Evolutionary conservation across 2,888 invertebrate species (phyloP), one percentile per base, ranked within the genome.

Genomic region (Melanostoma mellinum): DNA sequence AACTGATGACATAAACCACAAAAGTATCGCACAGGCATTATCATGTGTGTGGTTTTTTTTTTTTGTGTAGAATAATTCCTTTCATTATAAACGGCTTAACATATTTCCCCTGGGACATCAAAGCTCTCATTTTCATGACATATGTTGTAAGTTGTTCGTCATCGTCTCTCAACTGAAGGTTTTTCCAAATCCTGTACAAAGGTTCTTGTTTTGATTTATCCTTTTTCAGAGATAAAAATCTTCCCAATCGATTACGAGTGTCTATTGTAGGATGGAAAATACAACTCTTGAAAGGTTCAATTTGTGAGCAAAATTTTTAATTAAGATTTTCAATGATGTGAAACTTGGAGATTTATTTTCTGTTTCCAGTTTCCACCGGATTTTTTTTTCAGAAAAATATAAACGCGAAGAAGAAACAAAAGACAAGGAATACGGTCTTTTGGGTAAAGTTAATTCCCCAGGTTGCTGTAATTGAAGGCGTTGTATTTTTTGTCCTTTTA

Each of bases 61-160:
- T 48, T 52, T 46, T 58, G 32, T 35, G 9, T 46, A 53, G 48
- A 71, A 75, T 80, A 74, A 71, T 72, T 85, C 76, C 85, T 85
- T 85, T 90, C 90, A 90, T 90, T 90, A 90, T 89, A 90, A 90
- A 90, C 90, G 90, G 90, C 90, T 90, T 90, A 90, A 86, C 88
- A 89, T 89, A 90, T 90, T 90, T 90, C 90, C 90, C 90, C 85
- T 67, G 90, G 87, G 90, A 88, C 87, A 86, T 76, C 87, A 88
- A 89, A 88, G 88, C 88, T 88, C 88, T 88, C 86, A 88, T 87
- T 88, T 87, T 86, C 87, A 86, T 87, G 86, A 87, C 85, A 85
- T 81, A 80, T 79, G 74, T 20, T 20, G 20, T 20, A 20, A 20
- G 20, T 20, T 20, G 20, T 77, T 85, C 75, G 78, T 71, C 63